phyloP scores from a whole-genome alignment of 2,113 vertebrate genomes.

The Lontra canadensis region DNA sequence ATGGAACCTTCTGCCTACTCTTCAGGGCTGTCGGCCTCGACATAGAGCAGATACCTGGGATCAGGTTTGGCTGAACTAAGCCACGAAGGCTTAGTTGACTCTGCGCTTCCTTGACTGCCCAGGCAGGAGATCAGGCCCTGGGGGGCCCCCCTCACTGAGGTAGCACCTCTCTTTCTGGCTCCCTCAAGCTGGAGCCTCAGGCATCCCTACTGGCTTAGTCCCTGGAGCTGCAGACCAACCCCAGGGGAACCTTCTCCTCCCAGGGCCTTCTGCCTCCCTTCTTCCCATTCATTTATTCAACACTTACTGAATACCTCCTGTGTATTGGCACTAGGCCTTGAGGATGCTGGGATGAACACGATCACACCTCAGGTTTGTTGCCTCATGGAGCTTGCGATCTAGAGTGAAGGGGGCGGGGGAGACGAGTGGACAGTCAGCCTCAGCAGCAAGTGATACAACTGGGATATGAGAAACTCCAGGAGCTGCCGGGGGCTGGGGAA shows the following conservation, averaged over 20 bases:
- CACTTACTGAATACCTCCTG: background rate
- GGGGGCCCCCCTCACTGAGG: background rate
- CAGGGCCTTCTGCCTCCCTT: background rate
- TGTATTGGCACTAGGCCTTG: background rate
- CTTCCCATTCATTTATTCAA: background rate
- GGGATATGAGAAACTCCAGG: background rate
- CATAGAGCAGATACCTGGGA: background rate
- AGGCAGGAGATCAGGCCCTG: background rate
- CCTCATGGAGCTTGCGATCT: background rate
- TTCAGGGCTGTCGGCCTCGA: background rate
- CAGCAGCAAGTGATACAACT: background rate
- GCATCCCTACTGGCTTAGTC: background rate
- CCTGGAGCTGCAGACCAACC: background rate
- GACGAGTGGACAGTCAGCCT: background rate
- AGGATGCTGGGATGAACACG: background rate
- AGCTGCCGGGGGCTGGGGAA: background rate
- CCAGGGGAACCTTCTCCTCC: background rate
- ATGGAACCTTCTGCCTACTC: background rate
- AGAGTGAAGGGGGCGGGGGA: background rate
- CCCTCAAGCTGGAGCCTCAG: background rate
- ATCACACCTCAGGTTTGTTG: fast-evolving
- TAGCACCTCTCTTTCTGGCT: background rate
- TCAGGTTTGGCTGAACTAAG: background rate
- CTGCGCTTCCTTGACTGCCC: background rate
- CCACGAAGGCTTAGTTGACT: background rate